These are phyloP conservation scores for Diaperis boleti DNA, from an alignment of 2,888 invertebrate species.

Conservation along the genomic window DNA sequence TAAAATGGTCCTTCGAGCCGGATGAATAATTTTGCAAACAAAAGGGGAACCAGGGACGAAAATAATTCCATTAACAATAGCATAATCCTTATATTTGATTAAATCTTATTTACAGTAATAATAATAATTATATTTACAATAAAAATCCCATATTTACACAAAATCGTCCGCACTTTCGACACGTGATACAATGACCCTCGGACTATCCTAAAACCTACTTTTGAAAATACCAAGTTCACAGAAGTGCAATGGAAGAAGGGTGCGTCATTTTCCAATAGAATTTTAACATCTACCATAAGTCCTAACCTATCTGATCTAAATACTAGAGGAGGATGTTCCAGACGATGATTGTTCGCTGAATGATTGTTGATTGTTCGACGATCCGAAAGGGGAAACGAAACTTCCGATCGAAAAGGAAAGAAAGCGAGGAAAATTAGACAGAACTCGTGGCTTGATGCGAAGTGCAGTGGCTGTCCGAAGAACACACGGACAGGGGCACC, in stretches of 20 bases:
- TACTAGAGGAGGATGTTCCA: conserved; percentile 7
- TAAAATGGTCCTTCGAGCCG: no score
- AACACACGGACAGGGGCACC: conserved; percentile 63
- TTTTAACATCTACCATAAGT: conserved; percentile 25
- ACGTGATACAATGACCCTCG: conserved; percentile 15
- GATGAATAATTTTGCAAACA: no score
- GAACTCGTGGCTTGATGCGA: conserved; percentile 71
- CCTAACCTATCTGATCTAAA: conserved; percentile 20
- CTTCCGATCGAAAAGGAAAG: not conserved
- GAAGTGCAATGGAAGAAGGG: conserved; percentile 24
- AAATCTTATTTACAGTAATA: conserved; percentile 29
- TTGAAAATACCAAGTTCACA: conserved; percentile 13
- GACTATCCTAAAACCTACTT: conserved; percentile 16
- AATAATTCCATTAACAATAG: conserved; percentile 19
- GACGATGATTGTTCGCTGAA: conserved; percentile 22
- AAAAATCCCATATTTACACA: conserved; percentile 28
- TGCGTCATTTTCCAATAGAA: conserved; percentile 29
- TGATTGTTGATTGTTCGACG: conserved; percentile 20
- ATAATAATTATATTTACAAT: conserved; percentile 24
- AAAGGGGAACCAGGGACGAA: no score
- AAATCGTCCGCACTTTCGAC: conserved; percentile 10
- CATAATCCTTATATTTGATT: conserved; percentile 30
- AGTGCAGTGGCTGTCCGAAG: conserved; percentile 64
- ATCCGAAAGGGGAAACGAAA: conserved; percentile 5
- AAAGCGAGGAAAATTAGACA: no score